Conservation (phyloP, 2,888 invertebrate species). For the Ormyrus thymus region DNA sequence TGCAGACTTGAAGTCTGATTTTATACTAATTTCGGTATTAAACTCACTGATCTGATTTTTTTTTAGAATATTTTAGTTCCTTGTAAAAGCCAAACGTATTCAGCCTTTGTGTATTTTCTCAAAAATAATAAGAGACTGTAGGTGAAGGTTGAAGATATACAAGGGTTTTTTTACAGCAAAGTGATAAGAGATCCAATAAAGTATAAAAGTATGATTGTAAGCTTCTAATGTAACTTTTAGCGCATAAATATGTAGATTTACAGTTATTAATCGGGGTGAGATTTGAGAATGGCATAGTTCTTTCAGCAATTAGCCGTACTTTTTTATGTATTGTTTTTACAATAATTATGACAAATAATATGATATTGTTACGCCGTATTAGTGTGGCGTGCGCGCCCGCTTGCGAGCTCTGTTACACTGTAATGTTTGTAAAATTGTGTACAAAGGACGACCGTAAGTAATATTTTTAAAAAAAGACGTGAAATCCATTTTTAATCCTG, state of each 20-base stretch:
- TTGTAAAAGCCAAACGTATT: slow-evolving; percentile 50
- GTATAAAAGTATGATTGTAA: slow-evolving; percentile 47
- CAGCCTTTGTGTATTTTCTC: slow-evolving; percentile 35
- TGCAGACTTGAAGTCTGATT: slow-evolving; percentile 51
- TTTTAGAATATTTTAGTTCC: slow-evolving; percentile 52
- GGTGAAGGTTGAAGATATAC: slow-evolving; percentile 36
- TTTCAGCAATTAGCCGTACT: slow-evolving; percentile 49
- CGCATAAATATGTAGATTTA: slow-evolving; percentile 35
- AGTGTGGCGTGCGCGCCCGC: slow-evolving; percentile 52
- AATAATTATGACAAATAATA: slow-evolving; percentile 54
- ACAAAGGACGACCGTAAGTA: slow-evolving; percentile 57
- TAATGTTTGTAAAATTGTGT: slow-evolving; percentile 64
- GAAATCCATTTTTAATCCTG: slow-evolving; percentile 40
- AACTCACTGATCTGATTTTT: slow-evolving; percentile 47
- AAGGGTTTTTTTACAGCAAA: slow-evolving; percentile 43
- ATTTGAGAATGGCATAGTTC: slow-evolving; percentile 35
- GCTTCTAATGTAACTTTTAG: slow-evolving; percentile 47
- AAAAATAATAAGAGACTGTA: slow-evolving; percentile 32
- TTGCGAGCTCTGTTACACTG: slow-evolving; percentile 59
- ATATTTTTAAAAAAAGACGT: slow-evolving; percentile 53
- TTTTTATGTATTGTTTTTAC: slow-evolving; percentile 55
- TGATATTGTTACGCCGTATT: slow-evolving; percentile 56
- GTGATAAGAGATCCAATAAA: slow-evolving; percentile 47
- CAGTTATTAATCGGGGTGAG: slow-evolving; percentile 31
- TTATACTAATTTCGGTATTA: slow-evolving; percentile 49